Evolutionary conservation across 2,113 vertebrate species (phyloP), one percentile per base, ranked within the genome.

Genomic region (Hippocampus guttulatus): DNA sequence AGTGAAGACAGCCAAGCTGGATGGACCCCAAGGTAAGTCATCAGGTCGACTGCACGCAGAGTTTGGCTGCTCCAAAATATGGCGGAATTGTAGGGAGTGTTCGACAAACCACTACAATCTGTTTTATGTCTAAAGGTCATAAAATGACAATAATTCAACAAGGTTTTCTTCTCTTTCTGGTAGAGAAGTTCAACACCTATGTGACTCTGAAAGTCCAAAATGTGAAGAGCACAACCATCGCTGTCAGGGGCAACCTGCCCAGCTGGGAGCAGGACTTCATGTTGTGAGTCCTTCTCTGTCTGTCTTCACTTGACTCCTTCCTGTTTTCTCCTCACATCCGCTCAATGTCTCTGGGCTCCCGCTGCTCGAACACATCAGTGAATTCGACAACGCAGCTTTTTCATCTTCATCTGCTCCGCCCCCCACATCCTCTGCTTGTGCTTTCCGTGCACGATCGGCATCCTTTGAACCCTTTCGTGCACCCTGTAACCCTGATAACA

Each of bases 191-290:
- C 88, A 98, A 98, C 91, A 96, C 96, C 0, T 98, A 98, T 11
- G 96, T 98, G 90, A 96, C 95, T n/a, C 91, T 98, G 81, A 98
- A 98, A 82, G 97, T 98, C 40, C 97, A 98, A 89, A 98, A 98
- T 95, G 96, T 98, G 84, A 98, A 98, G 92, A 98, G 97, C 89
- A 98, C 97, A 5, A 98, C 96, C 40, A 96, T 98, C 0, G 93
- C 96, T 0, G 97, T 98, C 69, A 91, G 96, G 43, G 96, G 97
- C 79, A 95, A 92, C 90, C 85, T 95, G 91, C 97, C 97, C 61
- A 94, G 95, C 91, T 98, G 97, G 97, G 97, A 99, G 83, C 97
- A 99, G 79, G 97, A 99, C 87, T 98, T 98, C 90, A 98, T 98
- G 97, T 98, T 98, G 97, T 98, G 90, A 98, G 97, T 96, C 67